phyloP scores from a whole-genome alignment of 1,140 invertebrate genomes.

The Drosophila jambulina region DNA sequence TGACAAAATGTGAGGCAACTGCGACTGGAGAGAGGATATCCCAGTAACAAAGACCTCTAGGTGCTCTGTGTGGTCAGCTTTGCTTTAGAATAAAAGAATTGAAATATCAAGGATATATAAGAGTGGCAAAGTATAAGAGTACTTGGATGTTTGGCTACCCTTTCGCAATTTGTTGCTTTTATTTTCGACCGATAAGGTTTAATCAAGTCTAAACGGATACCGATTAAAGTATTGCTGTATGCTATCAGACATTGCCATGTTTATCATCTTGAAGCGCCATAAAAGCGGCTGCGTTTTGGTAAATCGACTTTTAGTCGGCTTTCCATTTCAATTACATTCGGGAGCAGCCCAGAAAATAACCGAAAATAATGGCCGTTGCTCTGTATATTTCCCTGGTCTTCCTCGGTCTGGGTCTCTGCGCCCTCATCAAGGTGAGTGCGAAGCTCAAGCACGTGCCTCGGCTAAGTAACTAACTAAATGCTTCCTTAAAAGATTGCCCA shows the following conservation, averaged over 20 bases:
- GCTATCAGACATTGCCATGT: slow-evolving; percentile 3
- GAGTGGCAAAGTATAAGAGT: slow-evolving; percentile 1
- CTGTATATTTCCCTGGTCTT: slow-evolving; percentile 31
- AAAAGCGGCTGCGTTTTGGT: background rate
- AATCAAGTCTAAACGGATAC: slow-evolving; percentile 1
- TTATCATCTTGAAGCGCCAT: slow-evolving; percentile 14
- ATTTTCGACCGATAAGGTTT: slow-evolving; percentile 40
- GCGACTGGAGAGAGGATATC: background rate
- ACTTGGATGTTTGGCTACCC: background rate
- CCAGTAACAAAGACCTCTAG: background rate
- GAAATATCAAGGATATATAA: background rate
- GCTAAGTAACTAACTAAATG: background rate
- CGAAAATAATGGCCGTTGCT: slow-evolving; percentile 26
- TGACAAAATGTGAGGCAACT: background rate
- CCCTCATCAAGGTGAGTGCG: slow-evolving; percentile 51
- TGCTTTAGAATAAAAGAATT: background rate
- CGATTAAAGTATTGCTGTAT: slow-evolving; percentile 2
- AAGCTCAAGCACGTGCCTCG: too few relatives aligned
- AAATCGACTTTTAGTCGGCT: slow-evolving; percentile 23
- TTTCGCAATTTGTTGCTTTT: background rate
- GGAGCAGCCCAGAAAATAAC: background rate
- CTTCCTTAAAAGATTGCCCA: slow-evolving; percentile 20
- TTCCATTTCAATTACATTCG: background rate
- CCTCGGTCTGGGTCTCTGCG: slow-evolving; percentile 10
- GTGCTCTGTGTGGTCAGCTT: background rate